These are phyloP conservation scores for Hetaerina titia DNA, from an alignment of 2,888 invertebrate species.

Conservation along the genomic window DNA sequence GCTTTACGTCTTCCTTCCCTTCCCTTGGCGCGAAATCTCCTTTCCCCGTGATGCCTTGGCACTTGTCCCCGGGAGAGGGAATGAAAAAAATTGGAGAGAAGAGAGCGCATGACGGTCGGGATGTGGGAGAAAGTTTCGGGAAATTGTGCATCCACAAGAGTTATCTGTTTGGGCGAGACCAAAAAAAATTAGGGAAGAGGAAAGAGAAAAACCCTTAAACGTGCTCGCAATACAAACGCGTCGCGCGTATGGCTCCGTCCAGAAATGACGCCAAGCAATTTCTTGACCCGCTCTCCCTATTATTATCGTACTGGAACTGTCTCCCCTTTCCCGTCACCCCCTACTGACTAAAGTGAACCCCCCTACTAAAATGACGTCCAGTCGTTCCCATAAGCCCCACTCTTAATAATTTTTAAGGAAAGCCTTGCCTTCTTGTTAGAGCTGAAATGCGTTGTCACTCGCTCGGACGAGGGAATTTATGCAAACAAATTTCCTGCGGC, in stretches of 20 bases:
- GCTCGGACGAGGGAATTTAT: too few relatives aligned
- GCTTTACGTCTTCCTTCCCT: neutral
- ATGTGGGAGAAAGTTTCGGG: slow-evolving; percentile 15
- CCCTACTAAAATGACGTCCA: neutral
- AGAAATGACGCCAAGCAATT: neutral
- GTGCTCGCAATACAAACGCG: neutral
- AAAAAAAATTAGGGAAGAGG: neutral
- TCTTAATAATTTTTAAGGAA: too few relatives aligned
- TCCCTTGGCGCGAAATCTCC: neutral
- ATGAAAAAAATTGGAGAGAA: neutral
- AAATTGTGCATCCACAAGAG: slow-evolving; percentile 27
- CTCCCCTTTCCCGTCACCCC: neutral
- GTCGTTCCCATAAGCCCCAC: neutral
- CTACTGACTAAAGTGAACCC: neutral
- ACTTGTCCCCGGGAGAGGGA: neutral
- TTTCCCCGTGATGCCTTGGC: neutral
- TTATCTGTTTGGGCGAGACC: slow-evolving; percentile 3
- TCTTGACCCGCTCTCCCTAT: too few relatives aligned
- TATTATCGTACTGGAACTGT: neutral
- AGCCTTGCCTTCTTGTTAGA: too few relatives aligned
- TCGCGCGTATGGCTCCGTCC: neutral
- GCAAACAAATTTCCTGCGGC: too few relatives aligned
- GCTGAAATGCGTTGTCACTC: too few relatives aligned
- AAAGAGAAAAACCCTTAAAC: neutral
- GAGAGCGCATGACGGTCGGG: neutral